Evolutionary conservation across 2,113 vertebrate genomes (phyloP).

Genomic region (human (Homo sapiens)): DNA sequence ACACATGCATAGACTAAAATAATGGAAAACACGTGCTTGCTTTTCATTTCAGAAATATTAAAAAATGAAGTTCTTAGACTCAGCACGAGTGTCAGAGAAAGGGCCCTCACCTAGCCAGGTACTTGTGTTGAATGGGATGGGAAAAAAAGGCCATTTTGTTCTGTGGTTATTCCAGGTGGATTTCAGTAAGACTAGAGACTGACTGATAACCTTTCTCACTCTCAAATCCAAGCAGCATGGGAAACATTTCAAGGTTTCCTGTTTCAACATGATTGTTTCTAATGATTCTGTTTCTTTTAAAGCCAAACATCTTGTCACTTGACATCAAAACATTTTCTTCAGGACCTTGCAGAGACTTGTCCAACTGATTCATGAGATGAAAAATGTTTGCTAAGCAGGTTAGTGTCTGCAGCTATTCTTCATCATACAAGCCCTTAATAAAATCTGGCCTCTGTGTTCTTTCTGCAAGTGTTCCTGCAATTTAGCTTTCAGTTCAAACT

Average conservation of each 20-base stretch:
- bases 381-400: constrained; percentile 28
- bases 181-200: neutral
- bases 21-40: neutral
- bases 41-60: neutral
- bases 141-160: neutral
- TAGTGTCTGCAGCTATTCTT: constrained; percentile 41
- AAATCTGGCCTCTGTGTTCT: neutral
- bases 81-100: neutral
- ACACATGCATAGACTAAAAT: neutral
- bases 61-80: neutral
- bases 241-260: constrained; percentile 38
- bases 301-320: constrained; percentile 60
- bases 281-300: constrained; percentile 40
- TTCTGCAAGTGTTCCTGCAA: neutral
- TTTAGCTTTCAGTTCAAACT: neutral
- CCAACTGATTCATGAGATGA: neutral
- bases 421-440: neutral
- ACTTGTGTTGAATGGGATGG: neutral
- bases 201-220: neutral
- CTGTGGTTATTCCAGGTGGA: neutral
- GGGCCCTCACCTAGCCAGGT: neutral
- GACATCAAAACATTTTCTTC: constrained; percentile 54
- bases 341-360: constrained; percentile 41
- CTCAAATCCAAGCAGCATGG: neutral
- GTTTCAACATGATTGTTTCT: constrained; percentile 35